Base-by-base conservation (phyloP, 2,113 vertebrate species). In the Sakesphorus luctuosus region DNA sequence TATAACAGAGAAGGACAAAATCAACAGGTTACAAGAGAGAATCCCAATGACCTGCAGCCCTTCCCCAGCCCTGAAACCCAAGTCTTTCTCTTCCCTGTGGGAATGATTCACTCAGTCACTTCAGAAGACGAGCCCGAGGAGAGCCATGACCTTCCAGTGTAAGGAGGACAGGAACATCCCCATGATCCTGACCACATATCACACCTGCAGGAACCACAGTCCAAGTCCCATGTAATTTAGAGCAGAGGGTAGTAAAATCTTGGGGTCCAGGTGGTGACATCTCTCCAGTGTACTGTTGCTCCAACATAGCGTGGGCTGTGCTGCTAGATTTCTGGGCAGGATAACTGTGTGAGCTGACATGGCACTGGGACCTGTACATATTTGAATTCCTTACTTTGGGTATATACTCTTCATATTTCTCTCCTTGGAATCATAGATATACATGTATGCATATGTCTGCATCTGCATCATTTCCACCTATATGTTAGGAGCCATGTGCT, bases 41-140 rank as follows among this genome's bases (percentile, higher is more conserved):
- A 26, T 67, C 16, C 18, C 7, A 11, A 26, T 66, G 10, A 82
- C 11, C 23, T 87, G 29, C 46, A 90, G 63, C 12, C 18, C 5
- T 20, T 67, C 35, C 7, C 9, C 4, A 28, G 25, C 28, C 38
- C 38, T 47, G 68, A 81, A 88, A 43, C 4, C 33, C 1, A 0
- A 0, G 1, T 71, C 11, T 73, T 6, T 81, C 20, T 79, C 43
- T 63, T 87, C 19, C 29, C 3, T 0, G 0, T 49, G 18, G 7
- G 31, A 18, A 11, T 56, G 35, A 61, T 20, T 63, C 23, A 49
- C 46, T 4, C 0, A 0, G 28, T 84, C 61, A 74, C 38, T n/a
- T 56, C 12, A 24, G 0, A 1, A 38, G 53, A 49, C 13, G 49
- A 62, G 6, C 7, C 40, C 12, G 12, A 50, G 55, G 21, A 82